Conservation (phyloP, 30 jellyfish, hydroid and myxozoan genomes). For the Aurelia aurita region DNA sequence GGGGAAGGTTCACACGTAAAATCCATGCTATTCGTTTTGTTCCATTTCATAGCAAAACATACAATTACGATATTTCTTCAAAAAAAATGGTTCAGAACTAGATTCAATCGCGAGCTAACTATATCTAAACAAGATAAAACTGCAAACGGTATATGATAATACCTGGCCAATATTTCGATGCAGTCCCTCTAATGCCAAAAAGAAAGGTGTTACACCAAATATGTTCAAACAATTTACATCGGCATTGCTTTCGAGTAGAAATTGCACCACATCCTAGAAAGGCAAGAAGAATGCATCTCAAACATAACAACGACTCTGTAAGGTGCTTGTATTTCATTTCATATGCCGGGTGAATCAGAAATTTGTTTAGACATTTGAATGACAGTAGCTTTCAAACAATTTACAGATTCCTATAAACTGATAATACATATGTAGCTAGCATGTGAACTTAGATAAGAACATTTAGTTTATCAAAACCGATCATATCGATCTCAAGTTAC, state of each 20-base stretch:
- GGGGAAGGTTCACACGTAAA: too few relatives aligned
- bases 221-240: conserved; percentile 66
- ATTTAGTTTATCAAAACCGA: too few relatives aligned
- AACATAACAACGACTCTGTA: neutral
- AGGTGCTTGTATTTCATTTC: neutral
- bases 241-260: conserved; percentile 73
- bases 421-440: neutral
- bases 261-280: conserved; percentile 56
- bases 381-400: too few relatives aligned
- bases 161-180: conserved; percentile 76
- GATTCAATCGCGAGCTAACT: too few relatives aligned
- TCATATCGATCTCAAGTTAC: too few relatives aligned
- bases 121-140: too few relatives aligned
- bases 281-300: neutral
- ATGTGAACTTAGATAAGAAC: neutral
- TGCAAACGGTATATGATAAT: neutral
- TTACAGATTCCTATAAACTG: neutral
- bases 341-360: neutral
- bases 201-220: conserved; percentile 77
- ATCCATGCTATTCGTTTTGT: too few relatives aligned
- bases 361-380: neutral
- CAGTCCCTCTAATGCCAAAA: conserved; percentile 75
- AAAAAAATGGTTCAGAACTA: too few relatives aligned
- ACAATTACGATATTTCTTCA: too few relatives aligned
- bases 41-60: too few relatives aligned